phyloP scores from a whole-genome alignment of 2,888 invertebrate genomes.

The Papilio demoleus region DNA sequence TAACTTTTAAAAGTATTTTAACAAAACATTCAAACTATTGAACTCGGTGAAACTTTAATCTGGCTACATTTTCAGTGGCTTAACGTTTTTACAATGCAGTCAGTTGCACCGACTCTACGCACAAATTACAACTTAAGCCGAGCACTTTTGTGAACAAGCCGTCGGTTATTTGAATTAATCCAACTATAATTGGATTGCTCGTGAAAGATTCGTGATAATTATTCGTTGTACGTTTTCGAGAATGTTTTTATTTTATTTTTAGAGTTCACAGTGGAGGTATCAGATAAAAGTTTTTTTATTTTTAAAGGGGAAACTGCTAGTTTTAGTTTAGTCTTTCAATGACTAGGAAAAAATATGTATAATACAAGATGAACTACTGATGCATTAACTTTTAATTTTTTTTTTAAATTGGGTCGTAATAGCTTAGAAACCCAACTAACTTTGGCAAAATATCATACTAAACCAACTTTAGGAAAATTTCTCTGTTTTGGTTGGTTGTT shows the following conservation, averaged over 20 bases:
- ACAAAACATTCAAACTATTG: constrained; percentile 20
- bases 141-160: constrained; percentile 36
- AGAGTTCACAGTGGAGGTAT: background rate
- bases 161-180: constrained; percentile 30
- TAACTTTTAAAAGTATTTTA: constrained; percentile 1
- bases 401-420: no score
- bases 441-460: background rate
- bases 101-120: constrained; percentile 34
- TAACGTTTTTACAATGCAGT: constrained; percentile 38
- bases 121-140: constrained; percentile 33
- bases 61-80: constrained; percentile 34
- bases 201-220: constrained; percentile 25
- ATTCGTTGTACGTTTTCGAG: background rate
- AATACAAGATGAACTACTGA: background rate
- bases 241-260: background rate
- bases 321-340: no score
- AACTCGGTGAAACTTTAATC: constrained; percentile 29
- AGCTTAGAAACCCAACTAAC: background rate
- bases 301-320: background rate
- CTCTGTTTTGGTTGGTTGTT: background rate
- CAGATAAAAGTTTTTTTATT: background rate
- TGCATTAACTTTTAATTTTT: no score
- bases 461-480: background rate
- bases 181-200: constrained; percentile 36
- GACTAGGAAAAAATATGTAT: no score